phyloP scores from a whole-genome alignment of 2,888 invertebrate genomes.

The Lacanobia wlatinum region DNA sequence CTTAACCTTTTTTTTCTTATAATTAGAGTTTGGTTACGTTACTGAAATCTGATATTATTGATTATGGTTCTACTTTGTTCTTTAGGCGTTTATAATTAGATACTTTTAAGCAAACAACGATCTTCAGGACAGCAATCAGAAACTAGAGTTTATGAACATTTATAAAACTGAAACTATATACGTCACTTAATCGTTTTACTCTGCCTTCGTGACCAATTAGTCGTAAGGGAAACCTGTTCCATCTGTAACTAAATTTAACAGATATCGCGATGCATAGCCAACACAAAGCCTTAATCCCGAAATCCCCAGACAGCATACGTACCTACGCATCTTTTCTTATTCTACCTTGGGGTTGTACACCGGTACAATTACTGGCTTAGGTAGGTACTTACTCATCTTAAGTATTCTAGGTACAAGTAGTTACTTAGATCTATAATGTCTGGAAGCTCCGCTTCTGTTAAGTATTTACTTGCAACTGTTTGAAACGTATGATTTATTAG shows the following conservation, averaged over 20 bases:
- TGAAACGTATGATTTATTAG: background rate
- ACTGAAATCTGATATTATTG: conserved; percentile 47
- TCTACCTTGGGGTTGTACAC: conserved; percentile 8
- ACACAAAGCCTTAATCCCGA: conserved; percentile 27
- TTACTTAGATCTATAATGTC: background rate
- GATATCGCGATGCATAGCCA: conserved; percentile 24
- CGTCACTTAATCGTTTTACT: background rate
- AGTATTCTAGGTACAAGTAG: background rate
- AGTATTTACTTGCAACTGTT: conserved; percentile 5
- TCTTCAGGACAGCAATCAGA: background rate
- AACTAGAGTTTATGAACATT: background rate
- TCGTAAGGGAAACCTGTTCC: background rate
- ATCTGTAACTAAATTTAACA: conserved; percentile 8
- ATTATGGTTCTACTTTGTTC: conserved; percentile 23
- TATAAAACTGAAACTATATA: background rate
- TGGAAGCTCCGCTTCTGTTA: background rate
- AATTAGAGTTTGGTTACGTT: conserved; percentile 58
- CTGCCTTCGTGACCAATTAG: conserved; percentile 6
- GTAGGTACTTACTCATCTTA: background rate
- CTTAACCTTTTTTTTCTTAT: conserved; percentile 57
- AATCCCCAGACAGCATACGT: conserved; percentile 30
- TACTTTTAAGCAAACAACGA: background rate
- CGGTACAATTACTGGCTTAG: conserved; percentile 11
- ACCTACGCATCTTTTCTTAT: conserved; percentile 16
- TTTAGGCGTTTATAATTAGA: background rate